Percentiles rank a stretch among this genome's conserved stretches.
phyloP scores from a whole-genome alignment of 2,113 vertebrate genomes.

The Onychorhynchus coronatus region DNA sequence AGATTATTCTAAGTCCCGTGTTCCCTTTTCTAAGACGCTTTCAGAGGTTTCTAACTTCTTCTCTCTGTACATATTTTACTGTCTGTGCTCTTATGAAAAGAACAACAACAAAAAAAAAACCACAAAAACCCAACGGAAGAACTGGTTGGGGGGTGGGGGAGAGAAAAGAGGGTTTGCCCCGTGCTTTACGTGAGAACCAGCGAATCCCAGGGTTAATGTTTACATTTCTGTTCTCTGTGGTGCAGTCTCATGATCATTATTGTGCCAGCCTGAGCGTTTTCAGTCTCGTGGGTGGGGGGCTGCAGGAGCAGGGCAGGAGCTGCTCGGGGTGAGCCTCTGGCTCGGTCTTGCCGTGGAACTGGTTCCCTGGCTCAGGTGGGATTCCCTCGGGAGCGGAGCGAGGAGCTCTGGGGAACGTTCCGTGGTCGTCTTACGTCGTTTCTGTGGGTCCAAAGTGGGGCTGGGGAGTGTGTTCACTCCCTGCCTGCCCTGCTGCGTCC shows the following conservation, averaged over 20 bases:
- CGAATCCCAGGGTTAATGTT: constrained; percentile 32
- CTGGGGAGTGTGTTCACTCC: not conserved
- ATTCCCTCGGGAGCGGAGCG: not conserved
- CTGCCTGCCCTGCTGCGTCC: too few relatives aligned
- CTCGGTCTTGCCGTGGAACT: not conserved
- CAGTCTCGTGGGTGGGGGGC: not conserved
- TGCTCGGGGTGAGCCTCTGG: not conserved
- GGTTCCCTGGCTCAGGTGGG: not conserved
- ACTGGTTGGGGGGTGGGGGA: not conserved
- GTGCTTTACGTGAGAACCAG: not conserved
- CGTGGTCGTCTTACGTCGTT: not conserved
- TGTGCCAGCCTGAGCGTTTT: not conserved
- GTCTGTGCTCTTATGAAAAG: constrained; percentile 53
- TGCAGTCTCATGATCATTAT: not conserved
- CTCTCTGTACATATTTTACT: constrained; percentile 53
- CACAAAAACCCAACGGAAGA: not conserved
- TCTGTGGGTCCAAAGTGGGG: constrained; percentile 26
- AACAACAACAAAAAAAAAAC: not conserved
- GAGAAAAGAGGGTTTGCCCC: not conserved
- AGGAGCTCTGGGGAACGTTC: not conserved
- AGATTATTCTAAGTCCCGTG: not conserved
- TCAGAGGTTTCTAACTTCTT: constrained; percentile 56
- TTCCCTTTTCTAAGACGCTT: constrained; percentile 47
- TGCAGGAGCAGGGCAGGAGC: not conserved
- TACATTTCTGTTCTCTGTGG: constrained; percentile 44